Base-by-base conservation (phyloP, 1,140 invertebrate species). In the Caenorhabditis remanei region DNA sequence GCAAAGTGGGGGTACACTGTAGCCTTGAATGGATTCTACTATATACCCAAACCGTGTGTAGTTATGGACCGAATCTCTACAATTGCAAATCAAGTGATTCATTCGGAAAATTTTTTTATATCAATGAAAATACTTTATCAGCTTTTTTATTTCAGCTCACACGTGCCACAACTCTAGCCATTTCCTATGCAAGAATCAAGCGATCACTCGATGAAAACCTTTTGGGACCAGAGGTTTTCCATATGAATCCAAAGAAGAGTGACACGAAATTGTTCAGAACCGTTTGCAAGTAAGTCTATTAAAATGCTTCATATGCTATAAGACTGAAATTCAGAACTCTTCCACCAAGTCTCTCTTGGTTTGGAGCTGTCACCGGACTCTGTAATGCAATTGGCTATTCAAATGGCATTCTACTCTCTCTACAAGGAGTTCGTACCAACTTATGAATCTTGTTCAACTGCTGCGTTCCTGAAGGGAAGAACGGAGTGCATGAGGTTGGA, bases 161-260 rank as follows among this genome's bases (percentile, higher is more conserved):
- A 0, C 94, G 96, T 91, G 95, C 96, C 0, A 95, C 97, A 16
- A 99, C 99, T 94, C 93, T 99, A 84, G 92, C 98, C 11, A 94
- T 98, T 50, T 97, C 97, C 87, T 96, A 96, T 7, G 92, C 97
- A 40, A 95, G 96, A 86, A 98, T 99, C 93, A 95, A 97, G 94
- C 95, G 96, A 89, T 96, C 97, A 13, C 93, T 98, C 24, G 94
- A 95, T 91, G 95, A 94, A 4, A 94, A 95, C 86, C 93, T 96
- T 55, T 93, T 99, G 41, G 96, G 96, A 90, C 98, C 98, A n/a
- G 97, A 99, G 94, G 95, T 99, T 4, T 99, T 94, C 93, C 97
- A 99, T 94, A 93, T 99, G 89, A 96, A 98, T 94, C 95, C 97
- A 9, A 95, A 95, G 87, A 98, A 98, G 93, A 96, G 95, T 92